Conservation (phyloP, 1,140 invertebrate genomes). For the Ctenoplectra terminalis region DNA sequence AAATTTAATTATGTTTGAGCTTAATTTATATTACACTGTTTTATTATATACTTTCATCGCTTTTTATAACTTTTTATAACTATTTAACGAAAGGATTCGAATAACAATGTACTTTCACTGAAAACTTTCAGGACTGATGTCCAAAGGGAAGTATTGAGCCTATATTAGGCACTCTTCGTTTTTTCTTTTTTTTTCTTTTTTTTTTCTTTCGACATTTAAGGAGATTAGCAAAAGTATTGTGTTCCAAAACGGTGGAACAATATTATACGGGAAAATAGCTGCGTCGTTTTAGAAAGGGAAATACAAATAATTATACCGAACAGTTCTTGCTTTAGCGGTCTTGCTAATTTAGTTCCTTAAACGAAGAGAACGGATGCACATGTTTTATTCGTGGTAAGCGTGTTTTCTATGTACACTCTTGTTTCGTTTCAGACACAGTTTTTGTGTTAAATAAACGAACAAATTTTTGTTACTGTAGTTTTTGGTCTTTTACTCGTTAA, state of each 20-base stretch:
- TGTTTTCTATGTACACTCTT: neutral
- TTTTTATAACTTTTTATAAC: no score
- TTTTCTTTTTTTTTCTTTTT: no score
- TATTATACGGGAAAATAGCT: neutral
- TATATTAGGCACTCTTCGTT: neutral
- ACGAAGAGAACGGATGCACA: neutral
- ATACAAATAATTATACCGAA: conserved; percentile 6
- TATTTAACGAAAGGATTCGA: no score
- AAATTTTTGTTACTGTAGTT: neutral
- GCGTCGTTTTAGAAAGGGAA: conserved; percentile 10
- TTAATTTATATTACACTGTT: no score
- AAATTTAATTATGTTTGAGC: no score
- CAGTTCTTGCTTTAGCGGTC: neutral
- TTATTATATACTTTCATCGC: no score
- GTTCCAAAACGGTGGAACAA: conserved; percentile 20
- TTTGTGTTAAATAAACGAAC: neutral
- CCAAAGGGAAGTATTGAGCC: neutral
- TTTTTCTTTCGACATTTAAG: neutral
- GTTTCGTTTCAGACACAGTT: neutral
- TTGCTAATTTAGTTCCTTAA: neutral
- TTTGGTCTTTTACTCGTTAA: neutral
- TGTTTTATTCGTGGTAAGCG: neutral
- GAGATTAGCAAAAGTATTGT: neutral
- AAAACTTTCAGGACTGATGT: neutral
- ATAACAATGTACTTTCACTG: conserved; percentile 2